Evolutionary conservation across 1,140 invertebrate genomes (phyloP).

Genomic region (Dreissena polymorpha): DNA sequence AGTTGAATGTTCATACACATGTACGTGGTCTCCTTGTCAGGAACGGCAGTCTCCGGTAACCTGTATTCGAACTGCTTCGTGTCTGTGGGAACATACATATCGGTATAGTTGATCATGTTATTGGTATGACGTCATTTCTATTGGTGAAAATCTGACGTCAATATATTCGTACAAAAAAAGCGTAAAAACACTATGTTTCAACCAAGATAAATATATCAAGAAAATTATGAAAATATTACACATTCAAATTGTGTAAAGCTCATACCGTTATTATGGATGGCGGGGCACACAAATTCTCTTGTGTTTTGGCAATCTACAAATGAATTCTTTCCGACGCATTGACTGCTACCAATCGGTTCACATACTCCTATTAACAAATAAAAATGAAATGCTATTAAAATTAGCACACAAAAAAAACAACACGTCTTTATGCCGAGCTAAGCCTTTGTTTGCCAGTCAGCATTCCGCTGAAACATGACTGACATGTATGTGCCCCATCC

Average conservation of each 20-base stretch:
- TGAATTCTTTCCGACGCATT: constrained; percentile 34
- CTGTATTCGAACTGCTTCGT: not conserved
- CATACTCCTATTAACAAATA: constrained; percentile 30
- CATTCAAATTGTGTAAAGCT: too few relatives aligned
- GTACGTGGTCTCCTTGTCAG: constrained; percentile 56
- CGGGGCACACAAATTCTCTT: not conserved
- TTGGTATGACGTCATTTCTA: too few relatives aligned
- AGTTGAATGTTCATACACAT: constrained; percentile 56
- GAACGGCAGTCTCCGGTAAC: not conserved
- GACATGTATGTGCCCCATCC: too few relatives aligned
- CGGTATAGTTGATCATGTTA: not conserved
- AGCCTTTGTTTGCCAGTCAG: too few relatives aligned
- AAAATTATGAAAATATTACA: too few relatives aligned
- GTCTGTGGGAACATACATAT: not conserved
- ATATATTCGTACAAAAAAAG: too few relatives aligned
- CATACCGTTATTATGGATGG: constrained; percentile 25
- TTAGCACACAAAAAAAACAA: too few relatives aligned
- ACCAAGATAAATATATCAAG: too few relatives aligned
- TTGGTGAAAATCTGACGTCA: too few relatives aligned
- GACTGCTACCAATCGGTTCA: constrained; percentile 23
- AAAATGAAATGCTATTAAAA: not conserved
- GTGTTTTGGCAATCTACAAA: constrained; percentile 18
- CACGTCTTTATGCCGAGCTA: too few relatives aligned
- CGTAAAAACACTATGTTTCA: too few relatives aligned
- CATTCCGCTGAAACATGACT: too few relatives aligned